A percentile compares a stretch with the other conserved stretches of the same genome.
phyloP scores from a whole-genome alignment of 2,797 vertebrate genomes.

The Catamblyrhynchus diadema region DNA sequence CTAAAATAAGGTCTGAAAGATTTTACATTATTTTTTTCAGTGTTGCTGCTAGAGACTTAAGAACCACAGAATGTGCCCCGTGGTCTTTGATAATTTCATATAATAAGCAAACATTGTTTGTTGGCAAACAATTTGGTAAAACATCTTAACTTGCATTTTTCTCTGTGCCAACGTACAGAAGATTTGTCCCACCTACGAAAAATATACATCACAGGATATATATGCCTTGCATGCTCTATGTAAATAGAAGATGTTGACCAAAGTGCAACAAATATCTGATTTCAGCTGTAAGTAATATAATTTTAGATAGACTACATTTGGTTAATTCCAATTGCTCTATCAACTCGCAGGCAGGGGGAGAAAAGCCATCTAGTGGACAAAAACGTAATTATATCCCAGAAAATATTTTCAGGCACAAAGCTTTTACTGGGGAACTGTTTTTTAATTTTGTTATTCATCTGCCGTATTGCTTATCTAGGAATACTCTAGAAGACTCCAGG shows the following conservation, averaged over 20 bases:
- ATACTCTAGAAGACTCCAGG: not conserved
- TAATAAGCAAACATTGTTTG: not conserved
- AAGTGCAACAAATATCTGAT: not conserved
- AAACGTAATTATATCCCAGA: not conserved
- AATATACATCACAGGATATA: not conserved
- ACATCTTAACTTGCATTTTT: not conserved
- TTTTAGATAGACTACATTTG: not conserved
- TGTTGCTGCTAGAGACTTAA: not conserved
- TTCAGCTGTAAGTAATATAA: not conserved
- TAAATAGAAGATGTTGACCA: not conserved
- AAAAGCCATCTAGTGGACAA: constrained; percentile 62
- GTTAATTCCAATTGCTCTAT: not conserved
- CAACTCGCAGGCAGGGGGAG: not conserved
- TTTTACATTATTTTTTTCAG: constrained; percentile 6
- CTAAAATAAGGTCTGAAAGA: constrained; percentile 20
- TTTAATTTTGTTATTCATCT: not conserved
- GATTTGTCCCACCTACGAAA: not conserved
- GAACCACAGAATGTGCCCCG: not conserved
- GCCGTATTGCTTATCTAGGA: not conserved
- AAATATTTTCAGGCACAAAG: not conserved
- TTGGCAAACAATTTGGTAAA: not conserved
- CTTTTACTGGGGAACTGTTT: not conserved
- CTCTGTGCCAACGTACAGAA: accelerated
- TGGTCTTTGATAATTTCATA: not conserved
- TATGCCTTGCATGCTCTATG: not conserved